These are phyloP conservation scores for Astyanax mexicanus DNA, from an alignment of 2,797 vertebrate species.

Conservation along the genomic window DNA sequence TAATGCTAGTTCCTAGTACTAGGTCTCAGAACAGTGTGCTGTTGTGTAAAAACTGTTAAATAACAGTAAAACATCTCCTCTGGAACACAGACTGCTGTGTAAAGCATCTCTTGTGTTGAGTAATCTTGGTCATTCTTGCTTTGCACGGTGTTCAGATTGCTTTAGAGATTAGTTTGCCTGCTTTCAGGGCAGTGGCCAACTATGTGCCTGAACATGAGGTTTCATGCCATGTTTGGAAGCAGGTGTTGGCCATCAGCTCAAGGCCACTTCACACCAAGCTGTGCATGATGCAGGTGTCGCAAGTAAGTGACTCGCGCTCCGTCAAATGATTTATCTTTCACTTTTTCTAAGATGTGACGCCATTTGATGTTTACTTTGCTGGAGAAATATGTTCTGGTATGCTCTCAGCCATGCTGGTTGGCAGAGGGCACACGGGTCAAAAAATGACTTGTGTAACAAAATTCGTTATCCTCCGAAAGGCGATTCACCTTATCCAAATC, in stretches of 20 bases:
- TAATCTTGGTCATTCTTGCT: slow-evolving; percentile 1
- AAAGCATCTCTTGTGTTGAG: background rate
- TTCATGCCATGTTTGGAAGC: slow-evolving; percentile 56
- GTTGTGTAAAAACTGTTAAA: too few species aligned
- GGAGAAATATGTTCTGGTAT: slow-evolving; percentile 74
- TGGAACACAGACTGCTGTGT: background rate
- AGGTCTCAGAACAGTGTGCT: too few species aligned
- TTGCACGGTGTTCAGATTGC: background rate
- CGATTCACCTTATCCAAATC: slow-evolving; percentile 55
- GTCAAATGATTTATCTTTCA: slow-evolving; percentile 65
- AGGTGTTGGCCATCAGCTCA: slow-evolving; percentile 70
- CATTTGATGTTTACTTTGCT: slow-evolving; percentile 74
- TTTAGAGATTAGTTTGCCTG: slow-evolving; percentile 32
- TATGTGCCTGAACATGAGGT: slow-evolving; percentile 43
- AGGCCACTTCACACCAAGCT: slow-evolving; percentile 55
- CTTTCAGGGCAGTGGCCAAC: background rate
- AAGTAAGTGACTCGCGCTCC: slow-evolving; percentile 67
- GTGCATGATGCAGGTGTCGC: slow-evolving; percentile 70
- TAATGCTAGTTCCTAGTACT: too few species aligned
- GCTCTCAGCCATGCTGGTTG: slow-evolving; percentile 62
- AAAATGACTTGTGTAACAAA: slow-evolving; percentile 67
- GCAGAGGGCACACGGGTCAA: slow-evolving; percentile 72
- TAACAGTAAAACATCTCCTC: too few species aligned
- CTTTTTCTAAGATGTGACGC: slow-evolving; percentile 62
- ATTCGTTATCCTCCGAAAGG: slow-evolving; percentile 54